These are phyloP conservation scores for Echinops telfairi DNA, from an alignment of 2,113 vertebrate species.

Conservation along the genomic window DNA sequence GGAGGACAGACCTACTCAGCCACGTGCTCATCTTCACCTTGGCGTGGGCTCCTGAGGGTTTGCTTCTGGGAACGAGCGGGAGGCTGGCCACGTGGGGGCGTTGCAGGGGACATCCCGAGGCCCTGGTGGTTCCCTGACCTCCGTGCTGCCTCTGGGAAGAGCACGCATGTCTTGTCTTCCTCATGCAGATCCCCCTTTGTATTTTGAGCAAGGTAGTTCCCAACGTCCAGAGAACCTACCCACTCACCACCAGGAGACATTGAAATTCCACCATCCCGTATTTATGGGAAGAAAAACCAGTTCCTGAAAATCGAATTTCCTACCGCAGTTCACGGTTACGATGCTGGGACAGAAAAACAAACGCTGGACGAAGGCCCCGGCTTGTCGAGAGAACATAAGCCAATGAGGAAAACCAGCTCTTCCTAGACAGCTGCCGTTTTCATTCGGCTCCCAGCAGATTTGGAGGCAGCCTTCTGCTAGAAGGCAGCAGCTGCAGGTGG, in stretches of 20 bases:
- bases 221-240: not conserved
- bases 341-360: constrained; percentile 42
- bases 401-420: constrained; percentile 34
- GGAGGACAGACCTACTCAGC: not conserved
- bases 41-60: not conserved
- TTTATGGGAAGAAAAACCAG: constrained; percentile 39
- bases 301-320: constrained; percentile 15
- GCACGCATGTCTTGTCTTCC: not conserved
- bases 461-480: constrained; percentile 42
- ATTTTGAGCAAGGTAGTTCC: not conserved
- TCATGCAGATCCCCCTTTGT: constrained; percentile 21
- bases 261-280: not conserved
- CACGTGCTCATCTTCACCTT: not conserved
- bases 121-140: not conserved
- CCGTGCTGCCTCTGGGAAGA: not conserved
- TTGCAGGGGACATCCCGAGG: accelerated
- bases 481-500: not conserved
- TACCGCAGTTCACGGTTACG: not conserved
- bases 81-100: not conserved
- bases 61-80: not conserved
- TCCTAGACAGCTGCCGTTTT: not conserved
- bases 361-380: not conserved
- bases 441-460: constrained; percentile 19
- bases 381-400: not conserved
- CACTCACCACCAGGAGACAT: constrained; percentile 25